A percentile compares a stretch with the other conserved stretches of the same genome.
Evolutionary conservation across 2,797 vertebrate genomes (phyloP).

Genomic region (Petrocephalus sullivani): DNA sequence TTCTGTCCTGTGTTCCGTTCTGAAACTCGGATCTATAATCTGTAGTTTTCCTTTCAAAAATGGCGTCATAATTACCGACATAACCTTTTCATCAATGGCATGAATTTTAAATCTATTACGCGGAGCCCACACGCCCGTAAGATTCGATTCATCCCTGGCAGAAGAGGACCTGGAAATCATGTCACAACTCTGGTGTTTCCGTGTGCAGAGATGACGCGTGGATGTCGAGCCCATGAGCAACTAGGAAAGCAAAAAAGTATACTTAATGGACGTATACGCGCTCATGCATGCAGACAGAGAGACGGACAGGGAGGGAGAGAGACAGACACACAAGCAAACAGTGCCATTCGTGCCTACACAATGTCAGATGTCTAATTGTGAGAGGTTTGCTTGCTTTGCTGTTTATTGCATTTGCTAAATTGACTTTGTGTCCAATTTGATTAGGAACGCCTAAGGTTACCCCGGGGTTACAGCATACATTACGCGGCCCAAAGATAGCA

Average conservation of each 20-base stretch:
- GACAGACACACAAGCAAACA: neutral
- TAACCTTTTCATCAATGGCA: neutral
- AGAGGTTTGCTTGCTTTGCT: conserved; percentile 14
- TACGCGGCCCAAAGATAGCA: neutral
- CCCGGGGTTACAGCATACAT: conserved; percentile 3
- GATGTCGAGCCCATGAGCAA: neutral
- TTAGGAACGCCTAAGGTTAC: conserved; percentile 14
- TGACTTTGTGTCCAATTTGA: conserved; percentile 8
- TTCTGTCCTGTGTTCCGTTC: neutral
- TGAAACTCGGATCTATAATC: neutral
- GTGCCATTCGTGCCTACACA: neutral
- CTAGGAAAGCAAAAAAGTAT: neutral
- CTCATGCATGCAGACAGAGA: neutral
- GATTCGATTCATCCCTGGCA: neutral
- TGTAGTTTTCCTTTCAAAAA: neutral
- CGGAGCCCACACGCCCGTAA: neutral
- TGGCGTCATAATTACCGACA: neutral
- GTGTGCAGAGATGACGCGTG: neutral
- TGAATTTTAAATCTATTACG: neutral
- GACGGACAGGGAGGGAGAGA: neutral
- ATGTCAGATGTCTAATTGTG: neutral
- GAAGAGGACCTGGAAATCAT: neutral
- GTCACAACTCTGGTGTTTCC: neutral
- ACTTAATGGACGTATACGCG: neutral
- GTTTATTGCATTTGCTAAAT: conserved; percentile 18